Base-by-base conservation (phyloP, 2,113 vertebrate species). In the Pollimyrus isidori region DNA sequence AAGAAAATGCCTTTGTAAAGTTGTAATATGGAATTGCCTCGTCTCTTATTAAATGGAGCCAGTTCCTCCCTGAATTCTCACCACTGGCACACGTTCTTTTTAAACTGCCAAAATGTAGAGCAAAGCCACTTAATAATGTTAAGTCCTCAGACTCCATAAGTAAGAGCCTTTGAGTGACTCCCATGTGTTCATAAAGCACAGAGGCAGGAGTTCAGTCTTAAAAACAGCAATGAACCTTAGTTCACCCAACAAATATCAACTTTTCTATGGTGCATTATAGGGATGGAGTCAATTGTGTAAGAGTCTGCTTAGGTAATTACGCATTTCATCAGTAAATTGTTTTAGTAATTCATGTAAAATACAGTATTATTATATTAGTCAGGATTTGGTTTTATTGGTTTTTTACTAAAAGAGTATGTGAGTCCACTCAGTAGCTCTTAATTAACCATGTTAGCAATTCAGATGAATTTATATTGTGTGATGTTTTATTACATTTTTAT, bases 1-100 rank as follows among this genome's bases (percentile, higher is more conserved):
- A n/a, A 84, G n/a, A 62, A 89, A 89, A 89, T 82, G 88, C 83
- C 88, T 86, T 89, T 90, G 89, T 89, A 83, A 87, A 42, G 90
- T 76, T 62, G 65, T 76, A 84, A 87, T 84, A 89, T 80, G 69
- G 82, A 53, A 88, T 52, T 30, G n/a, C 83, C 35, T 17, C 53
- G 58, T 42, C 46, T 80, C 35, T 76, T 46, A 48, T 49, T 76
- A 49, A 85, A 83, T 45, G 56, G 52, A 56, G 62, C 49, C 17
- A 83, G 45, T 23, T 76, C 52, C 53, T 52, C 62, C 50, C 30
- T 21, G 50, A 50, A 45, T 46, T 56, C 26, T 76, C 62, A 65
- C n/a, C 62, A 62, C 7, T 62, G 56, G 56, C 56, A 26, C 7
- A 65, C 3, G 23, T 65, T 65, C 9, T 65, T 11, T 26, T 7